Base-by-base conservation (phyloP, 2,113 vertebrate species). In the Psephotus haematonotus region DNA sequence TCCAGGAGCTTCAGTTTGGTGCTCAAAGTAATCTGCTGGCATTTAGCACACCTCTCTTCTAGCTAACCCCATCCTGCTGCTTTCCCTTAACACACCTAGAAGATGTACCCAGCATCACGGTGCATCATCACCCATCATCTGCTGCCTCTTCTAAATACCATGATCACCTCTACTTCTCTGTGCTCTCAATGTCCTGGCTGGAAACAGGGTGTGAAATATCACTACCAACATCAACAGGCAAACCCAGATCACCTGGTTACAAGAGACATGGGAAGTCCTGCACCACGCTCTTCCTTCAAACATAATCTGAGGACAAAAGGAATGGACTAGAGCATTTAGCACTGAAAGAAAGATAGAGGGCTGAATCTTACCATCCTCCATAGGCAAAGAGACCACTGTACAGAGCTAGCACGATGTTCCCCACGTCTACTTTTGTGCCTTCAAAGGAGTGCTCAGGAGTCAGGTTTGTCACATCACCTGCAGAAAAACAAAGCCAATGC, bases 331-430 rank as follows among this genome's bases (percentile, higher is more conserved):
- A 13, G 7, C 3, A 37, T 62, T 47, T 19, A 24, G 70, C 25
- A 15, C 1, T 22, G 22, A 4, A 47, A 28, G 13, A 25, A 27
- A 33, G 1, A 22, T 10, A 35, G 7, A 31, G 49, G 62, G 70
- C 27, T 44, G 86, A 29, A 72, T 79, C 99, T 97, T 97, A 99
- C 99, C 99, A 99, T 95, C 99, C 99, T 77, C 99, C 99, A 0
- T 99, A 99, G 75, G 99, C 99, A 43, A 99, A 99, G 62, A 99
- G 99, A 3, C 99, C 99, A 0, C 99, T 99, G 97, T 47, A 47
- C 20, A 47, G 20, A 47, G 46, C 46, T 23, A 47, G 46, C 20
- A 47, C 46, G 11, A 47, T 47, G 46, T 47, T 47, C 46, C 46
- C 46, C 46, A 47, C 46, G 22, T 47, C 46, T 47, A 22, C 46